Base-by-base conservation (phyloP, 2,797 vertebrate genomes). In the Melanotaenia maccullochi region DNA sequence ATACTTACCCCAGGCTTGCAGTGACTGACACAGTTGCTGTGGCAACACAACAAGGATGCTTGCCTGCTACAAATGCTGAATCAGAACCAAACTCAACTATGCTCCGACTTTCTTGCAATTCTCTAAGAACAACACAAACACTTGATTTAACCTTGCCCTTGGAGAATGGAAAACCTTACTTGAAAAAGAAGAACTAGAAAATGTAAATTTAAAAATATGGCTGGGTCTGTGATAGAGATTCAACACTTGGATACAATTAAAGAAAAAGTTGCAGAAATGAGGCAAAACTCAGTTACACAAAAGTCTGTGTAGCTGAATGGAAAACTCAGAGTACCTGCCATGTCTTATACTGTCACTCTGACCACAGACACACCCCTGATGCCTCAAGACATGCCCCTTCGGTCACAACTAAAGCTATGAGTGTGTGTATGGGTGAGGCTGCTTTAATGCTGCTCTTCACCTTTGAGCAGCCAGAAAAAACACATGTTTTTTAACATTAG, bases 31-130 rank as follows among this genome's bases (percentile, higher is more conserved):
- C 69, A 44, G 91, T 94, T 92, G 81, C 93, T 66, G 56, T 84
- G 82, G 90, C 87, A 93, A 94, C 92, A 73, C 57, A 69, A 66
- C 9, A 44, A 89, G 78, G 90, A 92, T 91, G 90, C 90, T 88
- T 38, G 6, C 42, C 78, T 76, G 69, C 68, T 71, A 73, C 18
- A 76, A 87, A 84, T 60, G 78, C 77, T 84, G 74, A 85, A 62
- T 86, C 79, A 78, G 67, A 38, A 74, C 25, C 40, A 65, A 76
- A 78, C 51, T 78, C 44, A 69, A 72, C 78, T 42, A 47, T 24
- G 14, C 68, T 59, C 62, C 54, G 56, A 60, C 30, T 66, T 79
- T 77, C 47, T 61, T 18, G 33, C 3, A 62, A 12, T 7, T 47
- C n/a, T 54, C 33, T 44, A 12, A 68, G 40, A 75, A 22, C n/a